A percentile compares a stretch with the other conserved stretches of the same genome.
Evolutionary conservation across 2,113 vertebrate species (phyloP).

Genomic region (Conger conger): DNA sequence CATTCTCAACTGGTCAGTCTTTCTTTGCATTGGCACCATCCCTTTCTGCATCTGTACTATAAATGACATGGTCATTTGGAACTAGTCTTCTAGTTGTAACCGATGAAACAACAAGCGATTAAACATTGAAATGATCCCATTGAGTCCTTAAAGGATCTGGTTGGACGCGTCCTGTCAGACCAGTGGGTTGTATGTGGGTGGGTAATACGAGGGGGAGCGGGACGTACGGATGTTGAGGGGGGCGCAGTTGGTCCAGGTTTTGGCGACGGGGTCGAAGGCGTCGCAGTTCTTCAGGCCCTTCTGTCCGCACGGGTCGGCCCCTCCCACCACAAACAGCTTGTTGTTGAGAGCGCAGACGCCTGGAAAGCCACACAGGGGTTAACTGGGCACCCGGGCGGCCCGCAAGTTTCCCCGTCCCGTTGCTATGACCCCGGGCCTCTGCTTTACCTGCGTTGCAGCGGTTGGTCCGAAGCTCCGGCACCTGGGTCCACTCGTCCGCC

Average conservation of each 20-base stretch:
- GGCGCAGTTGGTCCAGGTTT: constrained; percentile 89
- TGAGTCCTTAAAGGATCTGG: no score
- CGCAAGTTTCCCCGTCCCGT: background rate
- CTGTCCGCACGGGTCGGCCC: constrained; percentile 95
- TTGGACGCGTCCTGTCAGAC: no score
- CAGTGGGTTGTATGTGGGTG: background rate
- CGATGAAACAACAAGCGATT: background rate
- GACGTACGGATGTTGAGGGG: constrained; percentile 91
- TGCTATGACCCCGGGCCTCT: no score
- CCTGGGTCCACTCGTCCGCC: constrained; percentile 85
- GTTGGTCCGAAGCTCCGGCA: constrained; percentile 92
- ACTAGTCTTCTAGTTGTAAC: background rate
- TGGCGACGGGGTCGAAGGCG: constrained; percentile 89
- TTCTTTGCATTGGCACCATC: background rate
- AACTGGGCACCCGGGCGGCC: background rate
- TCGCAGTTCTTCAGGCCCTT: constrained; percentile 98
- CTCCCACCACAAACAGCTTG: constrained; percentile 91
- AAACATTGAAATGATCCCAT: no score
- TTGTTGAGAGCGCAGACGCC: constrained; percentile 92
- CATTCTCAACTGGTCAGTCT: background rate
- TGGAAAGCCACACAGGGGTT: constrained; percentile 40
- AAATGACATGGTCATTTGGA: background rate
- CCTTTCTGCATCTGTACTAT: no score
- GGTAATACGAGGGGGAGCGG: constrained; percentile 16
- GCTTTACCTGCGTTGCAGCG: constrained; percentile 92